Evolutionary conservation across 2,113 vertebrate species (phyloP), one percentile per base, ranked within the genome.

Genomic region (Rhynchomys soricoides): DNA sequence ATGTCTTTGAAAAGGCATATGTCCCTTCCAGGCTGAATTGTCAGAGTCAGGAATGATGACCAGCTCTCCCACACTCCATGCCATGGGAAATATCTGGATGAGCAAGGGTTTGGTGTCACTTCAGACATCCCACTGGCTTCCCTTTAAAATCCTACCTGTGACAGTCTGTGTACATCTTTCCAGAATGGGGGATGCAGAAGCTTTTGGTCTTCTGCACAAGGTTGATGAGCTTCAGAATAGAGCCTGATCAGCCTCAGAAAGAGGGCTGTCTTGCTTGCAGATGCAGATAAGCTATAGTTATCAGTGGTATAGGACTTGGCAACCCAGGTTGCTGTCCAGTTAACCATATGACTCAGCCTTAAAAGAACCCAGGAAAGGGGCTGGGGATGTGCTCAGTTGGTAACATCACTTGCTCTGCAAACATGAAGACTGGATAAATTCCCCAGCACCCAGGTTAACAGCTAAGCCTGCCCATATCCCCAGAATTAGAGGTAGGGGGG

Each of bases 191-290:
- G 59, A 19, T 70, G 34, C n/a, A 21, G 15, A 29, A n/a, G 34
- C 4, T 1, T 16, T 0, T n/a, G 19, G 48, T 13, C 5, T n/a
- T 43, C 21, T 26, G 45, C 24, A 21, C 7, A 3, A 50, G 16
- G 4, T 3, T 55, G 24, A 75, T 29, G 34, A 48, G 16, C 19
- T 71, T 70, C 68, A 66, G 45, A 48, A 78, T 1, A 11, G n/a
- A 19, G 31, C 91, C 50, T 7, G n/a, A 4, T 40, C 22, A 13
- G 78, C 70, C 78, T 0, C 0, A 31, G 22, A 34, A 7, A 2
- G 0, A 4, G 2, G 40, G 43, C 77, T 21, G 68, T 48, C 50
- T 37, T 8, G 12, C 45, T 75, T n/a, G 10, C 43, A 9, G 17
- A 55, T 7, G 8, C 0, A 86, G 74, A 16, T 6, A 6, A 75